Evolutionary conservation across 2,888 invertebrate genomes (phyloP), one percentile per base, ranked within the genome.

Genomic region (Heteropelma amictum): DNA sequence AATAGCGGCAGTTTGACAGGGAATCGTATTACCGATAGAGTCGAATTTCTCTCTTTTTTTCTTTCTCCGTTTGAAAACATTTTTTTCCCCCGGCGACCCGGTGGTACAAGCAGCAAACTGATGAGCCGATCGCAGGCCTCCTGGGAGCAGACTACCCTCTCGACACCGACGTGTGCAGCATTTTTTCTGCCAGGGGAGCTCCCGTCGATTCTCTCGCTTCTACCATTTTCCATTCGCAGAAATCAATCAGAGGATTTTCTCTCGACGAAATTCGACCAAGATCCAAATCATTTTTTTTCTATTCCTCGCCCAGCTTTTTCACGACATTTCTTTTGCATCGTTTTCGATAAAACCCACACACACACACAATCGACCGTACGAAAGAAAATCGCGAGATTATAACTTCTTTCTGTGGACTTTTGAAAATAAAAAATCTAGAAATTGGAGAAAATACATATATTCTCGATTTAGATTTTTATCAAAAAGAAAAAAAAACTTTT

Each of bases 121-220:
- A 76, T 76, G 69, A 76, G 76, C 69, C 76, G 76, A 35, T 35
- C 17, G 73, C 64, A 51, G n/a, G n/a, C 19, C 76, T 58, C 76
- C 76, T 76, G 73, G 69, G 72, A 69, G 23, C 64, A 38, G 76
- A 47, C 33, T 58, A 69, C 73, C 76, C 53, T 60, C 61, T 53
- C 14, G 45, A 65, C 76, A 70, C 73, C 73, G 69, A 64, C 64
- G 76, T 64, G 61, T 58, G 35, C 67, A 67, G 67, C 51, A 75
- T 75, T 75, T 72, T 63, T 28, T 51, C 49, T 68, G 74, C 75
- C 75, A 58, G 61, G 75, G 77, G 70, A 67, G 40, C 56, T 60
- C 71, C 71, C 74, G 72, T 69, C 63, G 63, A 60, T n/a, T 30
- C 49, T 60, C 64, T 14, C n/a, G n/a, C n/a, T n/a, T n/a, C 53